phyloP scores from a whole-genome alignment of 2,797 vertebrate species.

The Corythornis leucogaster region DNA sequence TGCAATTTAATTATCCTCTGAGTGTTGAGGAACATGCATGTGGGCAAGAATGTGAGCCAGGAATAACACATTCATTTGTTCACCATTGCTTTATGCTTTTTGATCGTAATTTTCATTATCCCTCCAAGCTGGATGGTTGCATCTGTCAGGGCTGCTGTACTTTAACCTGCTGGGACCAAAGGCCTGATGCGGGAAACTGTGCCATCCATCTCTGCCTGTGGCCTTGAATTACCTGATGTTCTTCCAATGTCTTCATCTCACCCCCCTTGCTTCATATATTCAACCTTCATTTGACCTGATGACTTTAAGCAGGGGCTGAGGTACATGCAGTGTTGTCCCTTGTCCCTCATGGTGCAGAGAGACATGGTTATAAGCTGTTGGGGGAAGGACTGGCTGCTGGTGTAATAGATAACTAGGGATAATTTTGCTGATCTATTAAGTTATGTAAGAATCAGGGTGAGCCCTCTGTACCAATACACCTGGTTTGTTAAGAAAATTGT shows the following conservation, averaged over 20 bases:
- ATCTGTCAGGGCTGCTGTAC: neutral
- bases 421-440: too few species aligned
- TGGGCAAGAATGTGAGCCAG: slow-evolving; percentile 38
- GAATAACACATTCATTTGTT: neutral
- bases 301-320: neutral
- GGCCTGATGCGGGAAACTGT: neutral
- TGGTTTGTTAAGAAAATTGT: too few species aligned
- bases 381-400: neutral
- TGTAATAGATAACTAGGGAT: too few species aligned
- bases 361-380: fast-evolving
- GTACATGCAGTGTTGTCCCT: fast-evolving
- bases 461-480: too few species aligned
- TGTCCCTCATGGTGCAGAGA: neutral
- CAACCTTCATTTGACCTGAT: neutral
- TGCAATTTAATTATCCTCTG: slow-evolving; percentile 48
- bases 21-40: neutral
- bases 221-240: neutral
- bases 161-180: slow-evolving; percentile 48
- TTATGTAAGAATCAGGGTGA: too few species aligned
- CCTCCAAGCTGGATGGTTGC: neutral
- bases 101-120: slow-evolving; percentile 56
- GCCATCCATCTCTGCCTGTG: neutral
- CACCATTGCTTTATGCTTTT: slow-evolving; percentile 26
- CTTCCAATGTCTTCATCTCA: neutral
- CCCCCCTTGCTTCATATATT: neutral